Evolutionary conservation across 2,797 vertebrate genomes (phyloP).

Genomic region (Periophthalmus magnuspinnatus): DNA sequence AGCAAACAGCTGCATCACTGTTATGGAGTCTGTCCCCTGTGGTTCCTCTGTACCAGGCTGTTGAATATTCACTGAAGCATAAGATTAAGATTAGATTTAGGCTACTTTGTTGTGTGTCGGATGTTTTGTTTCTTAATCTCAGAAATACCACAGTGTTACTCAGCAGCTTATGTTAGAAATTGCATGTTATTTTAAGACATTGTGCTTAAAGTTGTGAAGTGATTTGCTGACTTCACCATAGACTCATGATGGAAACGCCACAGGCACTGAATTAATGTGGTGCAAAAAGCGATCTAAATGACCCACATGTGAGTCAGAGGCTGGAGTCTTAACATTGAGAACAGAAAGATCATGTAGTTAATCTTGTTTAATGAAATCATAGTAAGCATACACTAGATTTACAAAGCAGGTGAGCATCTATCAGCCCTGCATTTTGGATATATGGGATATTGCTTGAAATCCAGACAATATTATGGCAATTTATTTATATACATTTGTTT

Average conservation of each 20-base stretch:
- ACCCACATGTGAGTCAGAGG: conserved; percentile 57
- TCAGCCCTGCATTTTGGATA: too few relatives aligned
- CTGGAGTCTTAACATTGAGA: conserved; percentile 30
- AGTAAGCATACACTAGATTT: neutral
- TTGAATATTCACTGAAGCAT: conserved; percentile 47
- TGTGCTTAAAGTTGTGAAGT: neutral
- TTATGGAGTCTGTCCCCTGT: conserved; percentile 23
- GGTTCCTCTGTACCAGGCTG: conserved; percentile 23
- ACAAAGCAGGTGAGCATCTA: neutral
- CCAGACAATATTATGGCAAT: too few relatives aligned
- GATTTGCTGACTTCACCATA: conserved; percentile 38
- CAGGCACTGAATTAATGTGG: conserved; percentile 26
- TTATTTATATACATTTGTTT: too few relatives aligned
- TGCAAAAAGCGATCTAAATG: conserved; percentile 33
- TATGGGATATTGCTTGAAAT: too few relatives aligned
- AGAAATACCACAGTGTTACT: neutral
- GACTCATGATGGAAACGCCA: conserved; percentile 37
- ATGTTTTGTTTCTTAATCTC: conserved; percentile 1
- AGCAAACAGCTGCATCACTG: neutral
- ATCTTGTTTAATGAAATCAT: neutral
- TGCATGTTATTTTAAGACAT: neutral
- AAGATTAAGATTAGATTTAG: conserved; percentile 31
- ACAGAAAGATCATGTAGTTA: neutral
- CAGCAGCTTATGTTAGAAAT: neutral
- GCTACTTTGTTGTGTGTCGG: conserved; percentile 14